These are phyloP conservation scores for Synanceia verrucosa DNA, from an alignment of 2,797 vertebrate species.

Conservation along the genomic window DNA sequence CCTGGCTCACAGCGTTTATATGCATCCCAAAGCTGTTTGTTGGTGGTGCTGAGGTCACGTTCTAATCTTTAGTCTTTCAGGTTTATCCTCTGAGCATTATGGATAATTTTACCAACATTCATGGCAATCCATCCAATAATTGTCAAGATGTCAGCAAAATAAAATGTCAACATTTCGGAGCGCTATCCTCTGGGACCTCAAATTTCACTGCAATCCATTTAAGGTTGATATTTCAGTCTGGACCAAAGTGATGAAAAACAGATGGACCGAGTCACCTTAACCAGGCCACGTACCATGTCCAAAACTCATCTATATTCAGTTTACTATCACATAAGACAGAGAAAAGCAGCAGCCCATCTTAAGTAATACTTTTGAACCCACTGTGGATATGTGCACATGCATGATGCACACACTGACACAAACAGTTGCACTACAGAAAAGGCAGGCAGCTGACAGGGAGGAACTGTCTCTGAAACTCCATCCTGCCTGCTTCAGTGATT, in stretches of 20 bases:
- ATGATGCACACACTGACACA: background rate
- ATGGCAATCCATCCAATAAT: background rate
- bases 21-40: background rate
- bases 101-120: background rate
- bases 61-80: background rate
- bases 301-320: background rate
- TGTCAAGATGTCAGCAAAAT: background rate
- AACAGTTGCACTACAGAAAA: conserved; percentile 14
- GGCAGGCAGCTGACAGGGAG: conserved; percentile 58
- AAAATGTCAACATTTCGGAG: background rate
- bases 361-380: background rate
- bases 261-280: background rate
- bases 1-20: background rate
- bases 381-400: background rate
- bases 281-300: background rate
- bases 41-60: background rate
- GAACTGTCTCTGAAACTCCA: conserved; percentile 34
- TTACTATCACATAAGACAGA: background rate
- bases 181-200: background rate
- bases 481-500: conserved; percentile 28
- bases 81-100: background rate
- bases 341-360: background rate
- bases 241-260: background rate
- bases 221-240: background rate
- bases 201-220: background rate